These are phyloP conservation scores for Anarrhichthys ocellatus DNA, from an alignment of 2,113 vertebrate species.

Conservation along the genomic window DNA sequence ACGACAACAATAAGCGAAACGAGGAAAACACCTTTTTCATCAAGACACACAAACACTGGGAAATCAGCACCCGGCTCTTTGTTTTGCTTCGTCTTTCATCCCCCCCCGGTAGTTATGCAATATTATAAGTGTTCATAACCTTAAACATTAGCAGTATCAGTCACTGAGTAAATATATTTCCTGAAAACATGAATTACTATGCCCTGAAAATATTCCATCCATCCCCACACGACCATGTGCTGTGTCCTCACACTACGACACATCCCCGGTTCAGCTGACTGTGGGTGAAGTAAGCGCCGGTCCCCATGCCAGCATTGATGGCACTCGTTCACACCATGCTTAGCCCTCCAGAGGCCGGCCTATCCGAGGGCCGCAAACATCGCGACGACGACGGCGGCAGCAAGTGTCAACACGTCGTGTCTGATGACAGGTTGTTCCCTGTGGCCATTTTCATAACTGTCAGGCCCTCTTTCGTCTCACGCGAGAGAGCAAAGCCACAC, in stretches of 20 bases:
- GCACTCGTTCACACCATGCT: constrained; percentile 41
- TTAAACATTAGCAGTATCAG: constrained; percentile 1
- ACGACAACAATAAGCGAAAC: constrained; percentile 24
- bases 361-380: constrained; percentile 25
- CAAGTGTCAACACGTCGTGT: constrained; percentile 54
- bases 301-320: constrained; percentile 19
- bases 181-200: neutral
- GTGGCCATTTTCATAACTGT: constrained; percentile 63
- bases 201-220: neutral
- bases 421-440: constrained; percentile 63
- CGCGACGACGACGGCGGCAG: constrained; percentile 16
- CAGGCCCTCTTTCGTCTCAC: constrained; percentile 62
- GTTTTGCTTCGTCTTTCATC: neutral
- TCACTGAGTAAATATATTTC: neutral
- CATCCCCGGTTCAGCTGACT: neutral
- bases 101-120: neutral
- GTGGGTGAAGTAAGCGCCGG: constrained; percentile 27
- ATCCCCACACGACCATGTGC: neutral
- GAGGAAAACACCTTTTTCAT: constrained; percentile 11
- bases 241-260: constrained; percentile 6
- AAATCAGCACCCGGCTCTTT: neutral
- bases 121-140: neutral
- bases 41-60: constrained; percentile 19
- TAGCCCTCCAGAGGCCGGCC: constrained; percentile 31
- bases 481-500: constrained; percentile 46